phyloP scores from a whole-genome alignment of 2,797 vertebrate genomes.

The Mus minutoides region DNA sequence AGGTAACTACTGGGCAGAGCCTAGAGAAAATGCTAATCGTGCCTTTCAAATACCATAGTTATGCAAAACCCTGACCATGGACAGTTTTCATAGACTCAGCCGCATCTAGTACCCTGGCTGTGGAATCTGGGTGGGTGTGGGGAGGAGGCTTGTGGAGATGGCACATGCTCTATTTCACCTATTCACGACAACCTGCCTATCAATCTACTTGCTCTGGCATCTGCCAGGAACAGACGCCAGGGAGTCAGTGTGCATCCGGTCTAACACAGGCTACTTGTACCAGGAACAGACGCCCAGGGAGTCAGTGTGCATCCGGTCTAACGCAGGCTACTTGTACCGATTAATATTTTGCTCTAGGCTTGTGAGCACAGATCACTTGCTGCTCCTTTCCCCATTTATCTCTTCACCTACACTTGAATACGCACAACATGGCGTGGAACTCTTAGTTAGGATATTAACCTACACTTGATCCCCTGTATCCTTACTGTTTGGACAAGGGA shows the following conservation, averaged over 20 bases:
- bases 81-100: not conserved
- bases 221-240: not conserved
- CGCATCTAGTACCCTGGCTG: rapidly evolving
- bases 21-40: not conserved
- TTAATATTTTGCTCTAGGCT: not conserved
- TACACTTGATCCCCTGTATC: not conserved
- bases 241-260: not conserved
- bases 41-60: not conserved
- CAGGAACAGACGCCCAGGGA: not conserved
- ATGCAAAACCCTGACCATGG: not conserved
- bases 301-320: not conserved
- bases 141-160: not conserved
- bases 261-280: not conserved
- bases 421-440: too few species aligned
- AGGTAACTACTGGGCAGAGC: not conserved
- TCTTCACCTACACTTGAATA: not conserved
- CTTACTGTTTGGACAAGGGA: not conserved
- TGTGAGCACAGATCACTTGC: not conserved
- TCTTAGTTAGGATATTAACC: not conserved
- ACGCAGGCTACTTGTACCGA: not conserved
- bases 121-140: not conserved
- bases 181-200: not conserved
- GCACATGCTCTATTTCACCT: not conserved
- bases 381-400: not conserved
- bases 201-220: not conserved